Evolutionary conservation across 2,888 invertebrate species (phyloP).

Genomic region (Limulus polyphemus): DNA sequence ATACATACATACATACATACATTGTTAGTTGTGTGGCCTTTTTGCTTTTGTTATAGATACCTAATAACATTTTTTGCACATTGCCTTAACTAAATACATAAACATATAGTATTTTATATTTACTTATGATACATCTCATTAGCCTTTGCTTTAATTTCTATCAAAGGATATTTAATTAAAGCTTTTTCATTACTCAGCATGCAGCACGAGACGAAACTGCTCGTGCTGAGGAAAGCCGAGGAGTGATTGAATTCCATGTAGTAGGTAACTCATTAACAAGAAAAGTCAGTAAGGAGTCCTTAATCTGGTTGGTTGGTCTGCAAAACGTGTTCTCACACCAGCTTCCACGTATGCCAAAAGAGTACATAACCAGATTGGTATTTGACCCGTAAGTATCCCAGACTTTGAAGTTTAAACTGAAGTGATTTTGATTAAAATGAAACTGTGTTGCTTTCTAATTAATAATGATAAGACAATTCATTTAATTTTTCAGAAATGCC

Average conservation of each 20-base stretch:
- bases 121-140: neutral
- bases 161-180: neutral
- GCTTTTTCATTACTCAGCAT: conserved; percentile 52
- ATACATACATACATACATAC: no score
- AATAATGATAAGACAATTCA: no score
- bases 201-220: conserved; percentile 82
- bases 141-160: neutral
- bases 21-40: no score
- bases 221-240: conserved; percentile 72
- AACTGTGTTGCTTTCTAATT: no score
- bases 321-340: conserved; percentile 93
- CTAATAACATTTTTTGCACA: no score
- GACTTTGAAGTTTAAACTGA: no score
- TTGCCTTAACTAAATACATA: neutral
- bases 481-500: conserved; percentile 39
- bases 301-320: conserved; percentile 82
- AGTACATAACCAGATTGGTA: conserved; percentile 45
- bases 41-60: no score
- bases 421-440: no score
- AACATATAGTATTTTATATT: neutral
- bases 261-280: conserved; percentile 83
- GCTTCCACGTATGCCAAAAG: conserved; percentile 91
- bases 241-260: conserved; percentile 83
- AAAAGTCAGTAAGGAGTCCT: conserved; percentile 73
- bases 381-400: conserved; percentile 36